Evolutionary conservation across 2,113 vertebrate genomes (phyloP), one percentile per base, ranked within the genome.

Genomic region (Mus musculus): DNA sequence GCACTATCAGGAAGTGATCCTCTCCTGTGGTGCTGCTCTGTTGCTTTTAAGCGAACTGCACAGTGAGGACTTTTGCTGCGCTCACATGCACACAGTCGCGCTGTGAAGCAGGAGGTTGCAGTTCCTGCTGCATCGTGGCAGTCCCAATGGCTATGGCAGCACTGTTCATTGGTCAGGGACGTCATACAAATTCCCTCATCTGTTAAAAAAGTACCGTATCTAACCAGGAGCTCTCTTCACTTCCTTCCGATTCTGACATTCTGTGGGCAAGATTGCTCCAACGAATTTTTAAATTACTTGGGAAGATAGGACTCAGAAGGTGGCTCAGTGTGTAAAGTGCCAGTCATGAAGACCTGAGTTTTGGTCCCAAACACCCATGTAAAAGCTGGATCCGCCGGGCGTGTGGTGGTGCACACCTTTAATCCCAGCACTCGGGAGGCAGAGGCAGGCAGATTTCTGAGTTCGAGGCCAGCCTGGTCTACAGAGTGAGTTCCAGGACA

Each of bases 1-100:
- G 94, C 90, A 54, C n/a, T 17, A 85, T 56, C 92, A 94, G 94
- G 90, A 91, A 95, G 89, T 59, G 91, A 88, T 92, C 92, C 92
- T 92, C 61, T 69, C 73, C 89, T 71, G 1, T 42, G 65, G 93
- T 84, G 91, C 67, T 93, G 88, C 91, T 95, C 89, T 81, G 87
- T 33, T 96, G 81, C 96, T 95, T 90, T 95, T 93, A 95, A 96
- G 94, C 89, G 95, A 95, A 78, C 52, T 24, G 73, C 95, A 71
- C 91, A 93, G 94, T 82, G 61, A 95, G 95, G 59, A 5, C 8
- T 87, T 95, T 52, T 63, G 49, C 54, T 63, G 49, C 39, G 46
- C 72, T 81, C 96, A 52, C 0, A 0, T 36, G 78, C 71, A 94
- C 59, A 81, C 65, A 30, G 30, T 24, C 54, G 39, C 0, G 0